These are phyloP conservation scores for Stegodyphus mimosarum DNA, from an alignment of 1,140 invertebrate genomes.

Conservation along the genomic window DNA sequence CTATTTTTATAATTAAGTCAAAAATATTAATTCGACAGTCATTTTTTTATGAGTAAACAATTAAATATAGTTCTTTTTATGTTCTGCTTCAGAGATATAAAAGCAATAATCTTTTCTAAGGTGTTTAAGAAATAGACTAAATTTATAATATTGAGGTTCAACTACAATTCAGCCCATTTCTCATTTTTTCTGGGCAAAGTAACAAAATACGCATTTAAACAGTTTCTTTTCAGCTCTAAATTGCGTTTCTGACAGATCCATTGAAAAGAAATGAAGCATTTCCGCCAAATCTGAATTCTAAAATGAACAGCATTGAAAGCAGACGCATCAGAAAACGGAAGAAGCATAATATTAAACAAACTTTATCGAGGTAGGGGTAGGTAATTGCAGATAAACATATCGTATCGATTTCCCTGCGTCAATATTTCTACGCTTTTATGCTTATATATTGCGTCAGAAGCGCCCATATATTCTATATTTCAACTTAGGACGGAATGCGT, in stretches of 20 bases:
- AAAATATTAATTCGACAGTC: no score
- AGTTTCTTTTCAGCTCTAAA: conserved; percentile 33
- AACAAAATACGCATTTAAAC: neutral
- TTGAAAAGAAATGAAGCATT: conserved; percentile 30
- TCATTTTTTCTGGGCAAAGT: no score
- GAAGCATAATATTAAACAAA: conserved; percentile 25
- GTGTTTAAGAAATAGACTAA: no score
- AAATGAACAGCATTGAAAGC: conserved; percentile 13
- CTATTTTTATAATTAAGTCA: no score
- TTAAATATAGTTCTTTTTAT: no score
- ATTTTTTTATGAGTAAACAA: no score
- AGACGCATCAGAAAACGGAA: conserved; percentile 16
- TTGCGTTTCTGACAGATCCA: conserved; percentile 29
- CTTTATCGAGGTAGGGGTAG: conserved; percentile 16
- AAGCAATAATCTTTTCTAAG: no score
- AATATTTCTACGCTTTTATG: conserved; percentile 12
- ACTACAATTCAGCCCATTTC: no score
- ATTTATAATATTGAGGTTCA: no score
- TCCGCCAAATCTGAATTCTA: conserved; percentile 13
- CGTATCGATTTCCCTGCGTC: conserved; percentile 15
- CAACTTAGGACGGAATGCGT: no score
- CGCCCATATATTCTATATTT: no score
- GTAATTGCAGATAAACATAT: conserved; percentile 31
- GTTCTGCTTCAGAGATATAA: no score
- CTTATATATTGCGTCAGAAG: neutral